Percentiles rank a stretch among this genome's conserved stretches.
Conservation (phyloP, 1,140 invertebrate genomes). For the Diplogasteroides magnus region DNA sequence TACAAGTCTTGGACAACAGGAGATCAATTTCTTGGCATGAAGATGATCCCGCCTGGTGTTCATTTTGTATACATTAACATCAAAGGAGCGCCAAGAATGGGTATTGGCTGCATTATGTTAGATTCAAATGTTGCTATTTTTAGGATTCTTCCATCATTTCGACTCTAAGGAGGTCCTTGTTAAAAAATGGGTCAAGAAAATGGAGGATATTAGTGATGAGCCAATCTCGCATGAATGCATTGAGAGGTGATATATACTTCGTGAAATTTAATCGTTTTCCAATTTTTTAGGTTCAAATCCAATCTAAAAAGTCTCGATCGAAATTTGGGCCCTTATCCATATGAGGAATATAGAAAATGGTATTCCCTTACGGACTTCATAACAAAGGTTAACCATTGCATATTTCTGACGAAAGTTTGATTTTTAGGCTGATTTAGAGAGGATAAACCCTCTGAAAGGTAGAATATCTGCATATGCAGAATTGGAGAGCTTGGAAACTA, state of each 20-base stretch:
- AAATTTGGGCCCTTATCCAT: conserved; percentile 83
- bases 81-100: conserved; percentile 67
- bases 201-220: conserved; percentile 54
- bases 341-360: conserved; percentile 80
- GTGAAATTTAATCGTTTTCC: conserved; percentile 14
- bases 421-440: neutral
- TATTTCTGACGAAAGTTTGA: neutral
- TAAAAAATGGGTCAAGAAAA: conserved; percentile 71
- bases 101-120: conserved; percentile 52
- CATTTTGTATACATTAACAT: conserved; percentile 85
- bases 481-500: conserved; percentile 41
- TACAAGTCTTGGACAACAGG: conserved; percentile 86
- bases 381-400: conserved; percentile 52
- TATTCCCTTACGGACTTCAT: conserved; percentile 72
- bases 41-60: conserved; percentile 95
- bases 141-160: conserved; percentile 77
- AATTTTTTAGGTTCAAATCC: conserved; percentile 62
- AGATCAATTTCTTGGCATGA: conserved; percentile 84
- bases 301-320: conserved; percentile 75
- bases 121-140: neutral
- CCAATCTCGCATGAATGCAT: conserved; percentile 62
- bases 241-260: neutral
- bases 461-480: conserved; percentile 45
- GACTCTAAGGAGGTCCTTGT: conserved; percentile 74
- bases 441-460: conserved; percentile 39